These are phyloP conservation scores for Listronotus oregonensis DNA, from an alignment of 1,140 invertebrate species.

Conservation along the genomic window DNA sequence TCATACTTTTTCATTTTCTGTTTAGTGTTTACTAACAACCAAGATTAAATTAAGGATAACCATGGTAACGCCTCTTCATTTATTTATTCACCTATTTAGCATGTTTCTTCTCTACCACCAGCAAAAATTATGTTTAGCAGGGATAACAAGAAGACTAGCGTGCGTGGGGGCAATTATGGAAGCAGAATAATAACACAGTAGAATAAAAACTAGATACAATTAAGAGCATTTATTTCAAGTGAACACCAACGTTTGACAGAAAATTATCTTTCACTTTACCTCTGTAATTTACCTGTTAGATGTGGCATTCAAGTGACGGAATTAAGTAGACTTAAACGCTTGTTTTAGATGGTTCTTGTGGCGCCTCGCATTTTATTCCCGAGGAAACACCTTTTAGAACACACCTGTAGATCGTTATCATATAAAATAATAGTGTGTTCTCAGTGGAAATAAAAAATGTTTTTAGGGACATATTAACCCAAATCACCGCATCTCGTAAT, in stretches of 20 bases:
- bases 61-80: too few species aligned
- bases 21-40: too few species aligned
- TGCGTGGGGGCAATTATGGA: slow-evolving; percentile 4
- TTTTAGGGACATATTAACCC: slow-evolving; percentile 13
- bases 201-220: slow-evolving; percentile 17
- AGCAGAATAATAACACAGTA: slow-evolving; percentile 10
- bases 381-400: neutral
- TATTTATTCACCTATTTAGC: too few species aligned
- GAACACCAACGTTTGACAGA: slow-evolving; percentile 27
- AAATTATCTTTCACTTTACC: slow-evolving; percentile 33
- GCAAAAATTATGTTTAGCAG: too few species aligned
- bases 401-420: slow-evolving; percentile 19
- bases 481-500: slow-evolving; percentile 16
- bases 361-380: slow-evolving; percentile 18
- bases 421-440: slow-evolving; percentile 6
- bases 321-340: slow-evolving; percentile 23
- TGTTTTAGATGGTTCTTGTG: neutral
- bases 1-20: too few species aligned
- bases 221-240: slow-evolving; percentile 7
- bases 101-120: too few species aligned
- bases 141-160: too few species aligned
- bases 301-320: slow-evolving; percentile 18
- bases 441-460: slow-evolving; percentile 22
- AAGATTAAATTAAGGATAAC: too few species aligned
- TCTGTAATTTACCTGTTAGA: slow-evolving; percentile 31